Evolutionary conservation across 2,797 vertebrate species (phyloP), one percentile per base, ranked within the genome.

Genomic region (Alosa sapidissima): DNA sequence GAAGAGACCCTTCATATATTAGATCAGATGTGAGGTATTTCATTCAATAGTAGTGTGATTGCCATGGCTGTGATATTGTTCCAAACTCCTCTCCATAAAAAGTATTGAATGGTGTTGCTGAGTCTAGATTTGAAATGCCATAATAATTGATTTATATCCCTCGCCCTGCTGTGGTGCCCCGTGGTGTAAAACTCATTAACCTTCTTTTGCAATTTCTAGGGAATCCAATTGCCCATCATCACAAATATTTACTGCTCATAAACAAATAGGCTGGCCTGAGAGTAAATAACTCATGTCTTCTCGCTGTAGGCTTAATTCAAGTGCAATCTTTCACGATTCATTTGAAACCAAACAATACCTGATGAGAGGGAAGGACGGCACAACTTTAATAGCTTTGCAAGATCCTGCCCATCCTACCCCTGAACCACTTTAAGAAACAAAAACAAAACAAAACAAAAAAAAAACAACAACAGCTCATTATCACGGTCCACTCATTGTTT

Each of bases 121-220:
- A 83, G 72, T 83, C 81, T 54, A 5, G 36, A 14, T 89, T 83
- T 87, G 82, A 81, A 81, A 85, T 85, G 86, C 84, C 81, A 86
- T 90, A 89, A 81, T 62, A 72, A 88, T 90, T 84, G 82, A 85
- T 86, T 85, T 55, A 47, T 19, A 78, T 16, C 75, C 45, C 49
- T 83, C 41, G 87, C 28, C 85, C 48, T 84, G 36, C 36, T 36
- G 11, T 3, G 65, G 28, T 14, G 5, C 33, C 9, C 33, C 82
- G 47, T 55, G 60, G 83, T 49, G 58, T 54, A 83, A 87, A 89
- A 1, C 7, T 83, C 21, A 87, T 90, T 85, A 51, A 87, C 87
- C 85, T 89, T 86, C 81, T 19, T 51, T 84, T 75, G 52, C 41
- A 84, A 87, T 90, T 87, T 87, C 49, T 85, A 85, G 81, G 85